Evolutionary conservation across 2,797 vertebrate genomes (phyloP), one percentile per base, ranked within the genome.

Genomic region (Aratinga solstitialis): DNA sequence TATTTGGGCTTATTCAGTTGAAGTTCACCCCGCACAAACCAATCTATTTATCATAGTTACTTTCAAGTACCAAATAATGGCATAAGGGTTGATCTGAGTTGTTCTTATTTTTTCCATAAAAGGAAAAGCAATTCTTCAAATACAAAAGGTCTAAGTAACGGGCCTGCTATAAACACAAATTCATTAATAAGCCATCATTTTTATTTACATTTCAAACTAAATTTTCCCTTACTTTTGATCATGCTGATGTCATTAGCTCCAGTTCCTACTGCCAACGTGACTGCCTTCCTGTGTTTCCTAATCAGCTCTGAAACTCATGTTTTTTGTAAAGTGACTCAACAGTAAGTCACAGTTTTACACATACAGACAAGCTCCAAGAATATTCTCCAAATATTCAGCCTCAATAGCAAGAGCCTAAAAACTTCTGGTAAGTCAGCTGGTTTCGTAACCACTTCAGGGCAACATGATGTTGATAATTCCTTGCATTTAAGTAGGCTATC

Each of bases 241-340:
- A 98, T 98, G 96, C 98, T 98, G 98, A 99, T 98, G 43, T 99
- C 98, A 91, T 99, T 99, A 95, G 98, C 98, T 96, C 98, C 98
- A 26, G 98, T 98, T 22, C 98, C 98, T 5, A 98, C 97, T 83
- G 98, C 98, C 93, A 99, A 95, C 5, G 98, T 98, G 51, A 99
- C 97, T 5, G 97, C 98, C 71, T 97, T 98, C 95, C 98, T 98
- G 79, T 98, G 94, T 74, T 95, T 98, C 97, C 98, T 98, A 94
- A 99, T 98, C 97, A 99, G 96, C 76, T 99, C 98, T 51, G 98
- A 98, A 89, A 98, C 98, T 97, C 98, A 98, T 24, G 98, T 98
- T 96, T 99, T 99, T 97, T 99, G 98, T 90, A 99, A 97, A 3
- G 97, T 99, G 90, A 99, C 98, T 92, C 99, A 96, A 97, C 98